These are phyloP conservation scores for Bombylius discolor DNA, from an alignment of 2,888 invertebrate genomes.

Conservation along the genomic window DNA sequence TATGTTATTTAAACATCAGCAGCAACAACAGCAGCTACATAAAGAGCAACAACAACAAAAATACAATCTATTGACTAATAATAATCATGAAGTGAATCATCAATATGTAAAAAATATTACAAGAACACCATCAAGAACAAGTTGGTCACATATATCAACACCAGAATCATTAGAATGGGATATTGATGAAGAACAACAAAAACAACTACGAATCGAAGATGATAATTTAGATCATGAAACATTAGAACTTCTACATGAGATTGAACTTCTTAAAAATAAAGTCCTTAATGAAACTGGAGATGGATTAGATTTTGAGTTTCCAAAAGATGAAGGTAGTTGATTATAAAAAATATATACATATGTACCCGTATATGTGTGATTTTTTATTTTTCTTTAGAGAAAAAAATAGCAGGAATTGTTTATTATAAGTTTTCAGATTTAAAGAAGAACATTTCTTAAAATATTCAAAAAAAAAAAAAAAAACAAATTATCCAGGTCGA, in stretches of 20 bases:
- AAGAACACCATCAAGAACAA: slow-evolving; percentile 35
- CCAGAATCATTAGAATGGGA: slow-evolving; percentile 60
- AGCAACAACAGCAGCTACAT: background rate
- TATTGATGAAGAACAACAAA: slow-evolving; percentile 39
- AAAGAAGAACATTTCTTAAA: too few species aligned
- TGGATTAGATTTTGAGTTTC: slow-evolving; percentile 17
- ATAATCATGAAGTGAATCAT: background rate
- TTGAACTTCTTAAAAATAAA: slow-evolving; percentile 50
- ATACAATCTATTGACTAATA: background rate
- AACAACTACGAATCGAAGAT: slow-evolving; percentile 32
- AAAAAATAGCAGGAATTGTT: background rate
- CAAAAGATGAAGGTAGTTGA: slow-evolving; percentile 9
- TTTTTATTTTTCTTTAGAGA: background rate
- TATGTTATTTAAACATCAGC: background rate
- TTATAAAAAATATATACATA: background rate
- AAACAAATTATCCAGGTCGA: too few species aligned
- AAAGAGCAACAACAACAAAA: too few species aligned
- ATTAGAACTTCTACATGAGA: slow-evolving; percentile 50
- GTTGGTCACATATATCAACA: slow-evolving; percentile 49
- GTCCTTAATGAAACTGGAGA: slow-evolving; percentile 53
- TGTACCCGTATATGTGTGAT: background rate
- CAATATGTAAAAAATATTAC: slow-evolving; percentile 15
- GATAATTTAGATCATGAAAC: slow-evolving; percentile 50
- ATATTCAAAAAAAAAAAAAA: too few species aligned
- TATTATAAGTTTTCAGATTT: too few species aligned